Evolutionary conservation across 2,797 vertebrate genomes (phyloP).

Genomic region (Lacerta bilineata): DNA sequence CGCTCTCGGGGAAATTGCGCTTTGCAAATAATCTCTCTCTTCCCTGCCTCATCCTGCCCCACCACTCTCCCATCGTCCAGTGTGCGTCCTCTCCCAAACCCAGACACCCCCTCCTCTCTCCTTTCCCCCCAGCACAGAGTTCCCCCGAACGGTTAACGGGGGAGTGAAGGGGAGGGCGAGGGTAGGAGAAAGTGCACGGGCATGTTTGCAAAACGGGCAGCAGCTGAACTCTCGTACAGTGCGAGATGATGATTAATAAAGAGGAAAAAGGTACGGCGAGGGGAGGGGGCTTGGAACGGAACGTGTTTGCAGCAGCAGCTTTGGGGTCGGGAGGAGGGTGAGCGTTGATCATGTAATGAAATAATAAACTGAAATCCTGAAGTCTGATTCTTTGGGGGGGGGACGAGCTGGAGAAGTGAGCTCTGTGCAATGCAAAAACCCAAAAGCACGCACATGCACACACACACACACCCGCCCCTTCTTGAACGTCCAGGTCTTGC

Average conservation of each 20-base stretch:
- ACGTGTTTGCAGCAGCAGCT: slow-evolving; percentile 73
- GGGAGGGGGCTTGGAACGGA: slow-evolving; percentile 72
- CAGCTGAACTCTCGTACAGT: slow-evolving; percentile 42
- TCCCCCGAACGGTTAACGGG: slow-evolving; percentile 1
- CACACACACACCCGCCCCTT: no score
- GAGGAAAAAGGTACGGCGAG: slow-evolving; percentile 61
- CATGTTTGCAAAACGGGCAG: slow-evolving; percentile 63
- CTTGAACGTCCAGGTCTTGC: no score
- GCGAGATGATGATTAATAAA: slow-evolving; percentile 59
- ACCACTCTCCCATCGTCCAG: no score
- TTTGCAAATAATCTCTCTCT: no score
- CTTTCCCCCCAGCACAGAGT: neutral
- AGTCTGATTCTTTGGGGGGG: slow-evolving; percentile 81
- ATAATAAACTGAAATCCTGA: slow-evolving; percentile 85
- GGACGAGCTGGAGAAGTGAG: no score
- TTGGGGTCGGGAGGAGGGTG: slow-evolving; percentile 83
- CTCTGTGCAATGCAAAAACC: no score
- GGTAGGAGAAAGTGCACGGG: slow-evolving; percentile 4
- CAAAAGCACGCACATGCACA: no score
- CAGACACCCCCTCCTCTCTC: no score
- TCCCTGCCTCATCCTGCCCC: no score
- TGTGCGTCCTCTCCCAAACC: no score
- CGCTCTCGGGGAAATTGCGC: neutral
- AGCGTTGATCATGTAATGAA: slow-evolving; percentile 91
- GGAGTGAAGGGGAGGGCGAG: neutral